Base-by-base conservation (phyloP, 2,797 vertebrate genomes). In the Diglossa cyanea region DNA sequence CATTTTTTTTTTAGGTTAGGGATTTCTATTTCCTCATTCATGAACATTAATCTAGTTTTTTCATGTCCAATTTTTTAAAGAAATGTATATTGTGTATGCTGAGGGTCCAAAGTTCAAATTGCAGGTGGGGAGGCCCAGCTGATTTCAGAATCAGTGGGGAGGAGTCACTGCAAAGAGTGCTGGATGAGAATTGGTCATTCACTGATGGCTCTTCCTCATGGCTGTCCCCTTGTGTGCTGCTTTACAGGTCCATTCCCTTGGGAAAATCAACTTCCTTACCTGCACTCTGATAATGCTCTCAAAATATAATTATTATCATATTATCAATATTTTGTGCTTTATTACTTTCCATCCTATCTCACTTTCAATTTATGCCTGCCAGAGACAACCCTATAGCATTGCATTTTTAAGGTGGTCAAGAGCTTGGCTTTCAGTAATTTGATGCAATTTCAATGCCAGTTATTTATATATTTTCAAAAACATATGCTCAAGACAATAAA, bases 401-500 rank as follows among this genome's bases (percentile, higher is more conserved):
- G 14, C 2, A 6, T 45, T 57, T 91, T 71, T 73, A 31, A 87
- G 17, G 9, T 20, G 6, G 58, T 73, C 18, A 51, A 24, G 25
- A 73, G 1, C 25, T 66, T 55, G 67, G 7, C 28, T 18, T 51
- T 26, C 13, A 17, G 12, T 17, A n/a, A 60, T 48, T 82, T 73
- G 5, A 40, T 55, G 13, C 17, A 18, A 80, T 70, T 87, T 73
- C 55, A 70, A 67, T 30, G 11, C 7, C 14, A 24, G 26, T 42
- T 67, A 51, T 31, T 53, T 35, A 17, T 3, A 0, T 24, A 7
- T 57, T 68, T 84, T 61, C 2, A 25, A 39, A 80, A 67, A 21
- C 4, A n/a, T 40, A 10, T 17, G 5, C 4, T 67, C 5, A 23
- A 4, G 14, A n/a, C 3, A n/a, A 21, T 26, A 3, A 15, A 61